Base-by-base conservation (phyloP, 2,113 vertebrate genomes). In the Mixornis gularis region DNA sequence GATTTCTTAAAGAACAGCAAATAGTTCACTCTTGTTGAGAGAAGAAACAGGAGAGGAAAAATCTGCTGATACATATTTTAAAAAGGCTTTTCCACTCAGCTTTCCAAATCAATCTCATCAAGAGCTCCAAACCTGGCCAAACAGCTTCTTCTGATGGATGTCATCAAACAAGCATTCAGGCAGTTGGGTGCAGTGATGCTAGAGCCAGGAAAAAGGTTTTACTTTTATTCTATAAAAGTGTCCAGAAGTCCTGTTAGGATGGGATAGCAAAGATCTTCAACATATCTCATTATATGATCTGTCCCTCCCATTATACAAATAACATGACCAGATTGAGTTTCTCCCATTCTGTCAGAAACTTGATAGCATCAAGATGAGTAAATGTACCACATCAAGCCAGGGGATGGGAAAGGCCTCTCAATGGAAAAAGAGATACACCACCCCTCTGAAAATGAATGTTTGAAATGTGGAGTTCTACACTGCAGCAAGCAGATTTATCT, bases 391-490 rank as follows among this genome's bases (percentile, higher is more conserved):
- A 89, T 78, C 32, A 77, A 92, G 55, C 46, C 85, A 92, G 38
- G 18, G 85, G 74, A 87, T 89, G 58, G 52, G 81, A 95, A 96
- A 94, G 65, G 89, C 44, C 51, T 93, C 89, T 81, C 86, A 78
- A 30, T 2, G 56, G 91, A 88, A 94, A 91, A 92, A 87, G 16
- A 34, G 78, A 66, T 21, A 62, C 48, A 88, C 77, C 84, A 91
- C 65, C 66, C 81, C 68, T 94, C 63, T 66, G 38, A 94, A 94
- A 96, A 95, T 65, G 74, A 94, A 95, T 91, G 90, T 62, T 83
- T 92, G 93, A 95, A 95, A 95, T 77, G 90, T 0, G 0, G 51
- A 69, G 59, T 40, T 85, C 85, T 94, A 87, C 79, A 94, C 9
- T 3, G 46, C 63, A 82, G 85, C 55, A 59, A 72, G 32, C 66